Evolutionary conservation across 2,797 vertebrate genomes (phyloP).

Genomic region (Arremon brunneinucha): DNA sequence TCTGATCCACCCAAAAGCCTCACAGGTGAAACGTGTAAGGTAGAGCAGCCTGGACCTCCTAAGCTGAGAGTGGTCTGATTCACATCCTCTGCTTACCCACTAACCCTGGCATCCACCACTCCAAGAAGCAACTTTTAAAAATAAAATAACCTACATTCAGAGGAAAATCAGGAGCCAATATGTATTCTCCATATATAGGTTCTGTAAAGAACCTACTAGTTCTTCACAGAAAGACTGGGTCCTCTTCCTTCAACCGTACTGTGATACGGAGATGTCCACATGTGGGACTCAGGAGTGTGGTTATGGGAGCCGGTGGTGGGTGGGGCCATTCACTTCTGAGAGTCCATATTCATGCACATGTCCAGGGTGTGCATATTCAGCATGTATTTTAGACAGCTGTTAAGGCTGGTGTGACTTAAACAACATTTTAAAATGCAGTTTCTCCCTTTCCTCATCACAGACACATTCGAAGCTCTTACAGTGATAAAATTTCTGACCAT

Average conservation of each 20-base stretch:
- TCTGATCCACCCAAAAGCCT: neutral
- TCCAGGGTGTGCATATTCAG: neutral
- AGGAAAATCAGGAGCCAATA: neutral
- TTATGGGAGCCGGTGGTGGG: neutral
- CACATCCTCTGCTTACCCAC: rapidly evolving
- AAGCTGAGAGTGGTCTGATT: neutral
- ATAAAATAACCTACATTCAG: neutral
- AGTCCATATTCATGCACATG: neutral
- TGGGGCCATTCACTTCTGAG: neutral
- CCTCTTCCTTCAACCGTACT: neutral
- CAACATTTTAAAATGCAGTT: neutral
- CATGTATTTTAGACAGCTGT: neutral
- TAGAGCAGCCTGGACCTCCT: neutral
- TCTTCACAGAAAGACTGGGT: neutral
- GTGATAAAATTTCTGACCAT: neutral
- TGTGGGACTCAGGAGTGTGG: rapidly evolving
- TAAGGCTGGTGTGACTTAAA: neutral
- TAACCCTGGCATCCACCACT: rapidly evolving
- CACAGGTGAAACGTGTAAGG: neutral
- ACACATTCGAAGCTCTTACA: neutral
- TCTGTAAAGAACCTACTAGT: too few relatives aligned
- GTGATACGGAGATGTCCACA: neutral
- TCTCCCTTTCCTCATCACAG: neutral
- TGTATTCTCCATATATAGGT: neutral
- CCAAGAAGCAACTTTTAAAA: neutral